Conservation (phyloP, 1,140 invertebrate species). For the Trachelipus rathkii region DNA sequence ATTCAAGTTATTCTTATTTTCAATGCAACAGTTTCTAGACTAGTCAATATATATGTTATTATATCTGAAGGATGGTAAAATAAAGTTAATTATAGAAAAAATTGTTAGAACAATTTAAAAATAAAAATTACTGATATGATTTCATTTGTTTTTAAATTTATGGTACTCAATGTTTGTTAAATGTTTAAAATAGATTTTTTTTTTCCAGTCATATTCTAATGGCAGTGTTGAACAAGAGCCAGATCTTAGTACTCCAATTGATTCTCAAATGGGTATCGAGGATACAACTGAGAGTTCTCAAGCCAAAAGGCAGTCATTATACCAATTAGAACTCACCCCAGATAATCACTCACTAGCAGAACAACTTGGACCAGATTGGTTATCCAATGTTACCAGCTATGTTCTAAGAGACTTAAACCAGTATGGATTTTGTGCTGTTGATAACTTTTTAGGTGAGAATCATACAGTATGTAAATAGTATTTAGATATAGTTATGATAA, state of each 20-base stretch:
- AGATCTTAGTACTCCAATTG: slow-evolving; percentile 4
- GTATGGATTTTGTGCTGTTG: not conserved
- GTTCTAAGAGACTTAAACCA: not conserved
- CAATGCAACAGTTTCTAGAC: too few species aligned
- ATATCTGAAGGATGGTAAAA: too few species aligned
- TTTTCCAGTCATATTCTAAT: not conserved
- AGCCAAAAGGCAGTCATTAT: not conserved
- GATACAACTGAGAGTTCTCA: not conserved
- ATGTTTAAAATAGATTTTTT: too few species aligned
- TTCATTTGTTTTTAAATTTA: too few species aligned
- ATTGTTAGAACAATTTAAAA: too few species aligned
- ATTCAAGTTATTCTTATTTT: too few species aligned
- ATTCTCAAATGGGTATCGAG: not conserved
- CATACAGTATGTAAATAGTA: not conserved
- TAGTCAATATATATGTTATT: too few species aligned
- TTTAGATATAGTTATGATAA: not conserved
- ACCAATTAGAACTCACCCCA: not conserved
- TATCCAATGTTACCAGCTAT: not conserved
- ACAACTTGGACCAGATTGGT: not conserved
- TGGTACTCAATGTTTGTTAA: too few species aligned
- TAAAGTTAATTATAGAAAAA: too few species aligned
- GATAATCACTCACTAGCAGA: not conserved
- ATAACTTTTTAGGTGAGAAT: not conserved
- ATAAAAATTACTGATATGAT: too few species aligned
- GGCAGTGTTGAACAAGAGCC: not conserved